These are phyloP conservation scores for Prosapia bicincta DNA, from an alignment of 2,888 invertebrate species.

Conservation along the genomic window DNA sequence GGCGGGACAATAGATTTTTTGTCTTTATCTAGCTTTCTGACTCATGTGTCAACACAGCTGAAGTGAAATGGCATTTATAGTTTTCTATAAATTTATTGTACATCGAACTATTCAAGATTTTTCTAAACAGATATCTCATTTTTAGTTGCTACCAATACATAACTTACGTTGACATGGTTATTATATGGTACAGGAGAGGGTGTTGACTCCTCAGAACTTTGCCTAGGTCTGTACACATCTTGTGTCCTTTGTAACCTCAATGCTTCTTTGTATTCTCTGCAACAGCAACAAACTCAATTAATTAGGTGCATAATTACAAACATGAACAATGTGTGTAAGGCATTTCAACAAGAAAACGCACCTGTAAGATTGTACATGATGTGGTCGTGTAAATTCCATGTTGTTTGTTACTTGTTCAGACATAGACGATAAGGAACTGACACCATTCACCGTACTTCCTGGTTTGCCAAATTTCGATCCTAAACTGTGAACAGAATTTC, in stretches of 20 bases:
- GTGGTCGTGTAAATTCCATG: conserved; percentile 16
- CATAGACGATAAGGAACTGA: conserved; percentile 24
- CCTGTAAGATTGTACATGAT: conserved; percentile 31
- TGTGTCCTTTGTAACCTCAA: conserved; percentile 79
- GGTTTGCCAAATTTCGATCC: conserved; percentile 27
- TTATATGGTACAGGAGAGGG: conserved; percentile 36
- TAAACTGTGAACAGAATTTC: conserved; percentile 17
- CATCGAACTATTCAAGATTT: no score
- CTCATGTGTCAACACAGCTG: no score
- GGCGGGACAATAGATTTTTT: no score
- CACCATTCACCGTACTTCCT: conserved; percentile 19
- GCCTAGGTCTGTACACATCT: conserved; percentile 44
- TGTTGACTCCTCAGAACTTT: conserved; percentile 46
- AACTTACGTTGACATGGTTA: conserved; percentile 25
- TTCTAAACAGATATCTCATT: no score
- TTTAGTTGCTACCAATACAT: no score
- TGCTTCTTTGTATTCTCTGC: conserved; percentile 86
- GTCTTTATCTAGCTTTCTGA: no score
- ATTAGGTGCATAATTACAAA: neutral
- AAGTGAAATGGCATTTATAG: no score
- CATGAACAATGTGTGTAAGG: no score
- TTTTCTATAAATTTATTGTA: no score
- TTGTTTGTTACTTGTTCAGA: conserved; percentile 19
- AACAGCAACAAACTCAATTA: conserved; percentile 39
- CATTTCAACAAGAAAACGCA: neutral